Conservation (phyloP, 2,888 invertebrate species). For the Drosophila macrospina region DNA sequence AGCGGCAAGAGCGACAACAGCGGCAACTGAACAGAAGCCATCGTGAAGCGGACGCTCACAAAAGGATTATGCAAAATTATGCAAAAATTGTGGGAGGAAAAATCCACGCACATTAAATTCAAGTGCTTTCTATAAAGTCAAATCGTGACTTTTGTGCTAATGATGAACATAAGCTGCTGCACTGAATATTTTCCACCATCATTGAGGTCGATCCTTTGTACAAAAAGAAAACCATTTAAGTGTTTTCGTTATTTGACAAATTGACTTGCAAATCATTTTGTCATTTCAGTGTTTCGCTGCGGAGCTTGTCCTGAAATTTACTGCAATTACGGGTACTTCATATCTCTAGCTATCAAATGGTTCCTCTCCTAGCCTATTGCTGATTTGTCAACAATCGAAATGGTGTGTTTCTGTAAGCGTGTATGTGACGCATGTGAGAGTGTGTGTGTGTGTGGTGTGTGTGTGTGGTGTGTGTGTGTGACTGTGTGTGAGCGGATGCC, state of each 20-base stretch:
- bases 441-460: constrained; percentile 33
- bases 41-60: constrained; percentile 31
- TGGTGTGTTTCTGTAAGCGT: background rate
- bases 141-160: constrained; percentile 83
- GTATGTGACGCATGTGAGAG: constrained; percentile 20
- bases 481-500: constrained; percentile 70
- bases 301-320: constrained; percentile 34
- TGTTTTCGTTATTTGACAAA: constrained; percentile 68
- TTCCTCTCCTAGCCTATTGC: constrained; percentile 26
- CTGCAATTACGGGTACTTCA: constrained; percentile 49
- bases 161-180: constrained; percentile 68
- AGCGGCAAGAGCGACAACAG: constrained; percentile 14
- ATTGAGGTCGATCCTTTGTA: constrained; percentile 15
- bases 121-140: constrained; percentile 81
- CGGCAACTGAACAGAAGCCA: constrained; percentile 12
- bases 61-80: constrained; percentile 80
- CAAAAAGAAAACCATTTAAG: constrained; percentile 28
- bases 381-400: constrained; percentile 54
- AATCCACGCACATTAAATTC: constrained; percentile 79
- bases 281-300: constrained; percentile 45
- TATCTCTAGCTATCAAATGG: constrained; percentile 35
- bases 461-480: constrained; percentile 24
- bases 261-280: constrained; percentile 76
- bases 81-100: constrained; percentile 58
- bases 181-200: constrained; percentile 23